Percentiles rank a stretch among this genome's conserved stretches.
phyloP scores from a whole-genome alignment of 2,113 vertebrate genomes.

The Ancistrus triradiatus region DNA sequence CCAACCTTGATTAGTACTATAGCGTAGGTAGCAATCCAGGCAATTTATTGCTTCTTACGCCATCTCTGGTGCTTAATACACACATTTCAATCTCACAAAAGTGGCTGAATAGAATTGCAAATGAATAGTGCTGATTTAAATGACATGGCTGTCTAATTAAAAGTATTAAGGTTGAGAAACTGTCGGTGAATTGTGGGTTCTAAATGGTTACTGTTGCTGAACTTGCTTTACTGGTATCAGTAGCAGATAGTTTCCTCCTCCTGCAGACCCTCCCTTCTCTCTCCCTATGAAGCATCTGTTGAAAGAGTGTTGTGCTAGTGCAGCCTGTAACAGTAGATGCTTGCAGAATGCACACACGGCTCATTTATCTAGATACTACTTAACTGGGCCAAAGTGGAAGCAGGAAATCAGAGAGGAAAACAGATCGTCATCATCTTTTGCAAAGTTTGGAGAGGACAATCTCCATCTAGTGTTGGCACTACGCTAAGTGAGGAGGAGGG shows the following conservation, averaged over 20 bases:
- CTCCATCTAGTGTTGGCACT: neutral
- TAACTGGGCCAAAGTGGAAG: conserved; percentile 58
- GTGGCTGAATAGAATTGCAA: neutral
- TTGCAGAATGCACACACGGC: conserved; percentile 30
- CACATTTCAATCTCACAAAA: neutral
- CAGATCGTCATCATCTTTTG: conserved; percentile 40
- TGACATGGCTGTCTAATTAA: too few relatives aligned
- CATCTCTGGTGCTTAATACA: neutral
- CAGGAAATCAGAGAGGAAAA: conserved; percentile 25
- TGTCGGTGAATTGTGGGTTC: too few relatives aligned
- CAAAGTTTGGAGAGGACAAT: conserved; percentile 49
- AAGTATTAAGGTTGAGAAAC: too few relatives aligned
- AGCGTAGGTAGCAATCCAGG: too few relatives aligned
- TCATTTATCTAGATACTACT: conserved; percentile 55
- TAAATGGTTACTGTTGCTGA: too few relatives aligned
- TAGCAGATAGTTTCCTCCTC: neutral
- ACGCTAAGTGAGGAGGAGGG: neutral
- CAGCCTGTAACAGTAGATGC: conserved; percentile 37
- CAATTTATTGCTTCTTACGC: neutral
- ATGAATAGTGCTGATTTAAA: conserved; percentile 5
- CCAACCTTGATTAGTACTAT: conserved; percentile 3
- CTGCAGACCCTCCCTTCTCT: conserved; percentile 30
- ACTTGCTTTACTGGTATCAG: neutral
- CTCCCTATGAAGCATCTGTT: conserved; percentile 37
- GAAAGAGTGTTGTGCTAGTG: conserved; percentile 37